Evolutionary conservation across 2,888 invertebrate species (phyloP), one percentile per base, ranked within the genome.

Genomic region (Molorchus minor): DNA sequence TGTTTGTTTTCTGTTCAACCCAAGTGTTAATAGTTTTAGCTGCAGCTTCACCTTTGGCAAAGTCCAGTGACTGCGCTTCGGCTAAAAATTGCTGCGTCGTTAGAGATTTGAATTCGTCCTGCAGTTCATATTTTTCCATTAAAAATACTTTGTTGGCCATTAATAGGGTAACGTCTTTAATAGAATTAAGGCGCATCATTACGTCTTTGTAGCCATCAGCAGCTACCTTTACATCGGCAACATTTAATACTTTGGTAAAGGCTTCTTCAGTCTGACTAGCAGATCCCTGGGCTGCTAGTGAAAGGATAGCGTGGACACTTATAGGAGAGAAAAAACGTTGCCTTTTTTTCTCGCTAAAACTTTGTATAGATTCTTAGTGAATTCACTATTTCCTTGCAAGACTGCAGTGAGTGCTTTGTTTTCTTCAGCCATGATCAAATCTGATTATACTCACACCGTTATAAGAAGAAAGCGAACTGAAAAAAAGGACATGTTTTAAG

Each of bases 1-100:
- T 80, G 52, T 92, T 88, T 0, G 97, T 98, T 73, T 92, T 86
- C 3, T 84, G 77, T 73, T 88, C 88, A 36, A 89, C 93, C 93
- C 95, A 96, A 30, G 78, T 70, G 75, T 98, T 98, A 43, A 98
- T 94, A 0, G 75, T 78, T 2, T 77, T 65, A 1, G 86, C 83
- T 1, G 86, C 83, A 16, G 75, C 78, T 0, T 69, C 71, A 1
- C 83, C 77, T 16, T 85, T 65, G 0, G 56, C 68, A 68, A 94
- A 94, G 71, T 92, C 77, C 0, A 92, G 62, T 41, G 82, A 81
- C 71, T 89, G 83, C 3, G 88, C 84, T 20, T 84, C 85, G 0
- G 91, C 86, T 38, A 84, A 80, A 73, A 92, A 93, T 21, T 85
- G 81, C 40, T 86, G 83, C 5, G 82, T 73, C 0, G 90, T 86